Conservation (phyloP, 2,888 invertebrate genomes). For the Dasypogon diadema region DNA sequence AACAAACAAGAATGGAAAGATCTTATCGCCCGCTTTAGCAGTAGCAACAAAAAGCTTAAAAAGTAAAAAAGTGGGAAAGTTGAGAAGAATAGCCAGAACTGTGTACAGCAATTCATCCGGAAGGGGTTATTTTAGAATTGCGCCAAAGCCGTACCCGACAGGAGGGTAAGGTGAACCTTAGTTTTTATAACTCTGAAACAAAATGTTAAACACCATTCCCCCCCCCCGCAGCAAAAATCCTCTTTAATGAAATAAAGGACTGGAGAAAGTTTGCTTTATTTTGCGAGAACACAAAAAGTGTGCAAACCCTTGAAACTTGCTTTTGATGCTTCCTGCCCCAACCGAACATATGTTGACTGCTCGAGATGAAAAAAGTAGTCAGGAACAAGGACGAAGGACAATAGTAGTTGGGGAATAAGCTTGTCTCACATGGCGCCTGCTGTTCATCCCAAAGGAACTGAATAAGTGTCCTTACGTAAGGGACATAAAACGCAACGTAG, state of each 20-base stretch:
- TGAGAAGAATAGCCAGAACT: slow-evolving; percentile 5
- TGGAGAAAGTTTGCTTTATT: slow-evolving; percentile 9
- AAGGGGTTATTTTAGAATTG: slow-evolving; percentile 18
- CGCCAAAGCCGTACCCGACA: background rate
- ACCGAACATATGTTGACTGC: slow-evolving; percentile 31
- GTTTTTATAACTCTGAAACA: slow-evolving; percentile 41
- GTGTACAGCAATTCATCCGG: slow-evolving; percentile 31
- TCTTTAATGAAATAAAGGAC: background rate
- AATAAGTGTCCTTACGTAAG: slow-evolving; percentile 27
- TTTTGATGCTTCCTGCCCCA: background rate
- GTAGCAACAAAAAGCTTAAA: slow-evolving; percentile 22
- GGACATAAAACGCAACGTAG: slow-evolving; percentile 34
- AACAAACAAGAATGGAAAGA: slow-evolving; percentile 1
- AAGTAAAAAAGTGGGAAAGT: slow-evolving; percentile 23
- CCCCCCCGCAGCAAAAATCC: background rate
- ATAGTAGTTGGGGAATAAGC: background rate
- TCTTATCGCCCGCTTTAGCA: background rate
- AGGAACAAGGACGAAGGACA: background rate
- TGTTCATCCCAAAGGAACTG: background rate
- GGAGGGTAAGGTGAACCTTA: background rate
- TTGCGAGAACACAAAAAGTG: slow-evolving; percentile 12
- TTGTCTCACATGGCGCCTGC: slow-evolving; percentile 8
- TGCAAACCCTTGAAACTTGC: background rate
- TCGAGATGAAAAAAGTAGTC: background rate
- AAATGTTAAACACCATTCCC: slow-evolving; percentile 38